phyloP scores from a whole-genome alignment of 2,888 invertebrate species.

The Carabus problematicus region DNA sequence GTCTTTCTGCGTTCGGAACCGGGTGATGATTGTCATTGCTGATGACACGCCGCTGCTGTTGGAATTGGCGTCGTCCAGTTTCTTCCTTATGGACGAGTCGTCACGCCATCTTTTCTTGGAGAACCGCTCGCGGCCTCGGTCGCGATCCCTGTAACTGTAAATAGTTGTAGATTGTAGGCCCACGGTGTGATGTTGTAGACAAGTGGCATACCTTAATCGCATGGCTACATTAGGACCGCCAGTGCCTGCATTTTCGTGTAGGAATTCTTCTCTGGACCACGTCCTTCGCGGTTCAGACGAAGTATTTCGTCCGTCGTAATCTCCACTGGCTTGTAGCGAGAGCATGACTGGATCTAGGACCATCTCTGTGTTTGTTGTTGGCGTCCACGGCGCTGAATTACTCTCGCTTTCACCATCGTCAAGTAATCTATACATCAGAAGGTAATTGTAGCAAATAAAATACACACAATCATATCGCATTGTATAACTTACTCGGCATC shows the following conservation, averaged over 20 bases:
- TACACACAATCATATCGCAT: not conserved
- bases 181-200: conserved; percentile 10
- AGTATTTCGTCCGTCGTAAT: conserved; percentile 47
- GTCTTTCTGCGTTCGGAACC: conserved; percentile 57
- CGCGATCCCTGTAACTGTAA: conserved; percentile 50
- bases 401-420: conserved; percentile 61
- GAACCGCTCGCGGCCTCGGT: conserved; percentile 56
- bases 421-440: conserved; percentile 52
- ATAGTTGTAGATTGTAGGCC: too few species aligned
- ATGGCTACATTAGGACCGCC: conserved; percentile 67
- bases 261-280: conserved; percentile 78
- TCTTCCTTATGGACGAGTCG: conserved; percentile 56
- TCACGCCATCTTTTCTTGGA: conserved; percentile 63
- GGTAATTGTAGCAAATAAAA: conserved; percentile 1
- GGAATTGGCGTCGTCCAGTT: conserved; percentile 54
- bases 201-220: conserved; percentile 55
- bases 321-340: conserved; percentile 40
- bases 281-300: conserved; percentile 62
- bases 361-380: conserved; percentile 52
- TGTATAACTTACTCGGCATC: conserved; percentile 61
- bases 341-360: conserved; percentile 47
- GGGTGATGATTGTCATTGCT: conserved; percentile 65
- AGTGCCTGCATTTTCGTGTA: conserved; percentile 75
- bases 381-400: conserved; percentile 58
- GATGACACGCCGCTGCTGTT: conserved; percentile 61